phyloP scores from a whole-genome alignment of 2,113 vertebrate species.

The Peromyscus californicus region DNA sequence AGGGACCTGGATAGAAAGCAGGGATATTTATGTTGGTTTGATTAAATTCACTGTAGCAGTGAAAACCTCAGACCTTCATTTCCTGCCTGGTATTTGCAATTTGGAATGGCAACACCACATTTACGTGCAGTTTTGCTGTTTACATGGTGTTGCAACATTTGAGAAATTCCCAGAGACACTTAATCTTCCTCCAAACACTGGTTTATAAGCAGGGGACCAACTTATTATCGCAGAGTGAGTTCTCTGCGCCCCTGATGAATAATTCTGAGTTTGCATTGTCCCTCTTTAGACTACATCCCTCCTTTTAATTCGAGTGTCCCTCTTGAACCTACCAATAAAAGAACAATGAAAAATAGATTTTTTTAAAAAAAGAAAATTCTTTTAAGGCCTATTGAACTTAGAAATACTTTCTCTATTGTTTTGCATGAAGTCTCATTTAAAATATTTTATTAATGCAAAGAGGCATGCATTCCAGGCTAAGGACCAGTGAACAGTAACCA shows the following conservation, averaged over 20 bases:
- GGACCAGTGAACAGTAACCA: slow-evolving; percentile 87
- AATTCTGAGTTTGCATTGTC: slow-evolving; percentile 43
- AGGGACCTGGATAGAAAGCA: background rate
- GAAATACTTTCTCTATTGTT: slow-evolving; percentile 84
- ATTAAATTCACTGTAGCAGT: slow-evolving; percentile 56
- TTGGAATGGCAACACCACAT: slow-evolving; percentile 71
- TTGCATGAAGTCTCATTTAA: slow-evolving; percentile 83
- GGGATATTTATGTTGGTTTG: slow-evolving; percentile 44
- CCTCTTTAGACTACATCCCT: slow-evolving; percentile 58
- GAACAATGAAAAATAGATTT: slow-evolving; percentile 60
- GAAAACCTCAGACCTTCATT: slow-evolving; percentile 73
- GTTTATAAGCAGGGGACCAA: slow-evolving; percentile 50
- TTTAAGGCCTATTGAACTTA: slow-evolving; percentile 79
- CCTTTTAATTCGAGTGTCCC: slow-evolving; percentile 76
- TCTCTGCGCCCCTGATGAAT: background rate
- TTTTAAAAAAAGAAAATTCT: slow-evolving; percentile 48
- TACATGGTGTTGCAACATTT: slow-evolving; percentile 75
- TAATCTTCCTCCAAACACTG: slow-evolving; percentile 69
- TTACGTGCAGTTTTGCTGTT: slow-evolving; percentile 71
- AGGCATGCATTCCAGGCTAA: slow-evolving; percentile 81
- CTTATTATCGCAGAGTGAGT: slow-evolving; percentile 35
- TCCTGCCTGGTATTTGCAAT: slow-evolving; percentile 70
- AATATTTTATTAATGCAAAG: slow-evolving; percentile 86
- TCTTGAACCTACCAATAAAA: slow-evolving; percentile 72
- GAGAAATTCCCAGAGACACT: slow-evolving; percentile 72